phyloP scores from a whole-genome alignment of 2,113 vertebrate species.

The Arenaria interpres region DNA sequence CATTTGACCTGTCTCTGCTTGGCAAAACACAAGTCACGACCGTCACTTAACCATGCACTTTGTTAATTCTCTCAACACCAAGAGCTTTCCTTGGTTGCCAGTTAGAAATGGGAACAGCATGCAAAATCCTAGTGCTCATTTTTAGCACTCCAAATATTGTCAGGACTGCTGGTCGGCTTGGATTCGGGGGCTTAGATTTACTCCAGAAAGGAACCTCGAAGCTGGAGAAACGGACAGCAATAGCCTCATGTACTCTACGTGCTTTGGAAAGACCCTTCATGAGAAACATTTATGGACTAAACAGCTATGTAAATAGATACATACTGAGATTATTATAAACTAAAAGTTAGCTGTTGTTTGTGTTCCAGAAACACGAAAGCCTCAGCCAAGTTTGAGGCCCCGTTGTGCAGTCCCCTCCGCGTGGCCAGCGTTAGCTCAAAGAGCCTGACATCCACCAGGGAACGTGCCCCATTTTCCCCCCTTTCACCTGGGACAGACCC shows the following conservation, averaged over 20 bases:
- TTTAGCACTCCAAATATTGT: neutral
- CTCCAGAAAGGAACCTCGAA: neutral
- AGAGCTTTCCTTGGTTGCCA: neutral
- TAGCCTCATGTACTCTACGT: neutral
- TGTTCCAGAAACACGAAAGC: neutral
- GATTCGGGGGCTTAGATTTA: neutral
- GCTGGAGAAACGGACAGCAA: neutral
- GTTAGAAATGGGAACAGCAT: neutral
- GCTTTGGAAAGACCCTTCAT: neutral
- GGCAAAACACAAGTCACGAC: neutral
- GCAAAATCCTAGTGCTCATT: neutral
- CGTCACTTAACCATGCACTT: neutral
- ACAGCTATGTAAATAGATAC: conserved; percentile 54
- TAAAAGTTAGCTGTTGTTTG: neutral
- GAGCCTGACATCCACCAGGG: neutral
- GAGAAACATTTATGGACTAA: neutral
- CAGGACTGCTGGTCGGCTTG: neutral
- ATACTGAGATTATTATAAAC: neutral
- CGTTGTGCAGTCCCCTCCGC: neutral
- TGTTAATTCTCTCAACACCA: neutral
- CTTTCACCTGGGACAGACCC: neutral
- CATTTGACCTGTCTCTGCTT: neutral
- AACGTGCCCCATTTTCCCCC: neutral
- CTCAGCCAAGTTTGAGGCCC: conserved; percentile 13
- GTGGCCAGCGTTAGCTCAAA: neutral